A percentile compares a stretch with the other conserved stretches of the same genome.
These are phyloP conservation scores for Sarotherodon lohbergeri DNA, from an alignment of 2,113 vertebrate genomes.

Conservation along the genomic window DNA sequence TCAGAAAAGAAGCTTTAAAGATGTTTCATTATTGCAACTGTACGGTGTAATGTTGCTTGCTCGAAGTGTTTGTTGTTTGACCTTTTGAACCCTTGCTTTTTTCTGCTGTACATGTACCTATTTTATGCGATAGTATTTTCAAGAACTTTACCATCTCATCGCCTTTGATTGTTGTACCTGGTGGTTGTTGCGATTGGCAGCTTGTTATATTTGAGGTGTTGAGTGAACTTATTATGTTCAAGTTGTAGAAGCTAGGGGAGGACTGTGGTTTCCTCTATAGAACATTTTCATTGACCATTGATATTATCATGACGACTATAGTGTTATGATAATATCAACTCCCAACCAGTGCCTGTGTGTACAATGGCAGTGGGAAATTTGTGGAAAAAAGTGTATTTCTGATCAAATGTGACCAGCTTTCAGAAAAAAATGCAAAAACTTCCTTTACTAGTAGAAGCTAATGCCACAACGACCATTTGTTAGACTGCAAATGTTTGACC, in stretches of 20 bases:
- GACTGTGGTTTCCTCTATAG: not conserved
- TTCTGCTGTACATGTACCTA: not conserved
- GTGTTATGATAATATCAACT: not conserved
- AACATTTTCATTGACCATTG: not conserved
- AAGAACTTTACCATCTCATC: not conserved
- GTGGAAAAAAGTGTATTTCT: rapidly evolving
- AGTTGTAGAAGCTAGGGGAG: not conserved
- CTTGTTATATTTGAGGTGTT: not conserved
- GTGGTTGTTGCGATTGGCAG: conserved; percentile 4
- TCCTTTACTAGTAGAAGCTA: not conserved
- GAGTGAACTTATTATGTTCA: not conserved
- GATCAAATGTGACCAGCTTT: not conserved
- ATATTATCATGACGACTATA: not conserved
- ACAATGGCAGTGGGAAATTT: not conserved
- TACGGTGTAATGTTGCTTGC: not conserved
- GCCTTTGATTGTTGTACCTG: not conserved
- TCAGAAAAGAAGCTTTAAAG: not conserved
- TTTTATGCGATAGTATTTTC: not conserved
- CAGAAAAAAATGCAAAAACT: not conserved
- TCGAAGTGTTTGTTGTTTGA: not conserved
- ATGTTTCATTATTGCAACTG: not conserved
- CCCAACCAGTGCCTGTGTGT: not conserved
- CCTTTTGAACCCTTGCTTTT: rapidly evolving
- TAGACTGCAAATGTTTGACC: not conserved
- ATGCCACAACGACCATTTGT: not conserved